Percentiles rank a stretch among this genome's conserved stretches.
Conservation (phyloP, 1,140 invertebrate genomes). For the Drosophila ficusphila region DNA sequence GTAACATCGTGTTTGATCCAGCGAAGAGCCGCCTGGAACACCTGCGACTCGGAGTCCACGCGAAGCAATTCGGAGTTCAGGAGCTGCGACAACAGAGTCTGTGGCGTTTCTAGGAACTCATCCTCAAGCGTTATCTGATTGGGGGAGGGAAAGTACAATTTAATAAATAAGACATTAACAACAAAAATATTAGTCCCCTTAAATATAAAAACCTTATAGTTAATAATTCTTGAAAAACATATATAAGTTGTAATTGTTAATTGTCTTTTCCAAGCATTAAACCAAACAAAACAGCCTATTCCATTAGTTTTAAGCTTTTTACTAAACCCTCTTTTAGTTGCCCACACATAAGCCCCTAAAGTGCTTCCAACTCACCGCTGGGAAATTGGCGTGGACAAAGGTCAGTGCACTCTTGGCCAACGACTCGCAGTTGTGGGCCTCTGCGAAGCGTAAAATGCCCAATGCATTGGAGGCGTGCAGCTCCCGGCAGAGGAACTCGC, state of each 20-base stretch:
- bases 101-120: slow-evolving; percentile 94
- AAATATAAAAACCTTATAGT: no score
- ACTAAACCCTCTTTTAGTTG: no score
- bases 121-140: slow-evolving; percentile 89
- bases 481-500: slow-evolving; percentile 94
- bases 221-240: no score
- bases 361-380: slow-evolving; percentile 86
- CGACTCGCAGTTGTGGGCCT: slow-evolving; percentile 94
- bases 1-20: slow-evolving; percentile 95
- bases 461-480: slow-evolving; percentile 95
- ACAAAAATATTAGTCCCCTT: no score
- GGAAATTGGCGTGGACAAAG: slow-evolving; percentile 95
- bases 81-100: slow-evolving; percentile 91
- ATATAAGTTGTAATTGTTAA: no score
- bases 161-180: no score
- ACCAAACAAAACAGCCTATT: not conserved
- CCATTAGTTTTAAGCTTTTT: not conserved
- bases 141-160: no score
- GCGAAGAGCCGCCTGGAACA: slow-evolving; percentile 94
- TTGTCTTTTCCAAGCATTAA: no score
- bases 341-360: slow-evolving; percentile 2
- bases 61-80: slow-evolving; percentile 94
- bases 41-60: slow-evolving; percentile 96
- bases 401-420: slow-evolving; percentile 91
- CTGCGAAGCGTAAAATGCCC: slow-evolving; percentile 95